Evolutionary conservation across 2,113 vertebrate species (phyloP).

Genomic region (Archocentrus centrarchus): DNA sequence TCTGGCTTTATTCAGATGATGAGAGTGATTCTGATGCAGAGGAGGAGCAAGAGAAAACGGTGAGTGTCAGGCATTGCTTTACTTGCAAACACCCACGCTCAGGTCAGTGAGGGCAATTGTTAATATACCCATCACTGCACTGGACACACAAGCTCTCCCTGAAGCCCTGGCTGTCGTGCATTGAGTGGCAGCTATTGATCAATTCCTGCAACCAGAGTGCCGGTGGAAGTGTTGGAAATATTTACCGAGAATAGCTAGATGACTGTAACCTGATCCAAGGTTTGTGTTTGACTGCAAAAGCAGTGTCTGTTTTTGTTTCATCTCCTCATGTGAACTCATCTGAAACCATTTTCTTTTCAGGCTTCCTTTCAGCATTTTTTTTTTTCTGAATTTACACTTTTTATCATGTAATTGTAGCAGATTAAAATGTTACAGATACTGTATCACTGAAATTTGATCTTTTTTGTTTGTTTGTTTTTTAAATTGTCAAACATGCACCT

Average conservation of each 20-base stretch:
- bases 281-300: background rate
- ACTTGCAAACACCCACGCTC: background rate
- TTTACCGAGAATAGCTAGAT: slow-evolving; percentile 38
- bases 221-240: slow-evolving; percentile 41
- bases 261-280: slow-evolving; percentile 55
- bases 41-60: slow-evolving; percentile 97
- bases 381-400: background rate
- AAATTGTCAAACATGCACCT: background rate
- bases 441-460: background rate
- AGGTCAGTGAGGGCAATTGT: slow-evolving; percentile 40
- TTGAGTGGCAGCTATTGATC: slow-evolving; percentile 40
- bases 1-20: slow-evolving; percentile 84
- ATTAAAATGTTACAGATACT: background rate
- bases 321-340: background rate
- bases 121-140: slow-evolving; percentile 27
- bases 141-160: slow-evolving; percentile 20
- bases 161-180: slow-evolving; percentile 4
- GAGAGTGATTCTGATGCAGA: slow-evolving; percentile 97
- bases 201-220: slow-evolving; percentile 35
- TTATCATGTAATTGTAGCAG: background rate
- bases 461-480: background rate
- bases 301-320: background rate
- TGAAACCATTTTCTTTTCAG: background rate
- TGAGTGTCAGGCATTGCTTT: slow-evolving; percentile 74
- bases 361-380: background rate